Evolutionary conservation across 2,797 vertebrate genomes (phyloP).

Genomic region (Taenioides sp.): DNA sequence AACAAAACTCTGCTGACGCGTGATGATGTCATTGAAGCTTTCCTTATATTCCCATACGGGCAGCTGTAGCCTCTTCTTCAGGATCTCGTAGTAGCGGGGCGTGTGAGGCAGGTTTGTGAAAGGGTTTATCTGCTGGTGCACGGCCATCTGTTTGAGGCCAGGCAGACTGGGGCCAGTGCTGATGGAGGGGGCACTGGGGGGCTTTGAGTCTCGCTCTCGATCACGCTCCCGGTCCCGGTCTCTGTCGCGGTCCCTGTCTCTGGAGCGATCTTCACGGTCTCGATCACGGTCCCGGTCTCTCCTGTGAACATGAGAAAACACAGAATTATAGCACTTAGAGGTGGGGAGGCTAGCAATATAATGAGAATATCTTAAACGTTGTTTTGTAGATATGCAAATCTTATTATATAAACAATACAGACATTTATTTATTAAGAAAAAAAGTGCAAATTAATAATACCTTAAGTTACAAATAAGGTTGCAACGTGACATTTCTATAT

Average conservation of each 20-base stretch:
- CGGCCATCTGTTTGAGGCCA: constrained; percentile 82
- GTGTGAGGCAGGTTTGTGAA: constrained; percentile 98
- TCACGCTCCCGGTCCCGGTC: constrained; percentile 88
- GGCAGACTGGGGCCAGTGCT: constrained; percentile 63
- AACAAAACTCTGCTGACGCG: constrained; percentile 93
- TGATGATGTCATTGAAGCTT: constrained; percentile 92
- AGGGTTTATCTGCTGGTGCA: constrained; percentile 95
- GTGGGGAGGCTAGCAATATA: too few relatives aligned
- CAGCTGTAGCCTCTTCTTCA: constrained; percentile 94
- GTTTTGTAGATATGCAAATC: too few relatives aligned
- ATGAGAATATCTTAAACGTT: too few relatives aligned
- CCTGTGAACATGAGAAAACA: constrained; percentile 48
- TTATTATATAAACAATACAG: too few relatives aligned
- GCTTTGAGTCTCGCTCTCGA: constrained; percentile 87
- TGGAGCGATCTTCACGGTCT: constrained; percentile 91
- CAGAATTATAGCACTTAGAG: not conserved
- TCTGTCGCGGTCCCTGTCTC: constrained; percentile 79
- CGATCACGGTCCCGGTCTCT: constrained; percentile 82
- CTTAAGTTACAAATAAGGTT: too few relatives aligned
- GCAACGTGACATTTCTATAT: too few relatives aligned
- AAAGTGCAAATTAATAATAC: too few relatives aligned
- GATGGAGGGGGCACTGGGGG: constrained; percentile 43
- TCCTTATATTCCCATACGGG: constrained; percentile 99
- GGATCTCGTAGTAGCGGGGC: constrained; percentile 93
- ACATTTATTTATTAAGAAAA: too few relatives aligned